phyloP scores from a whole-genome alignment of 2,797 vertebrate genomes.

The Paramormyrops hopkinsi region DNA sequence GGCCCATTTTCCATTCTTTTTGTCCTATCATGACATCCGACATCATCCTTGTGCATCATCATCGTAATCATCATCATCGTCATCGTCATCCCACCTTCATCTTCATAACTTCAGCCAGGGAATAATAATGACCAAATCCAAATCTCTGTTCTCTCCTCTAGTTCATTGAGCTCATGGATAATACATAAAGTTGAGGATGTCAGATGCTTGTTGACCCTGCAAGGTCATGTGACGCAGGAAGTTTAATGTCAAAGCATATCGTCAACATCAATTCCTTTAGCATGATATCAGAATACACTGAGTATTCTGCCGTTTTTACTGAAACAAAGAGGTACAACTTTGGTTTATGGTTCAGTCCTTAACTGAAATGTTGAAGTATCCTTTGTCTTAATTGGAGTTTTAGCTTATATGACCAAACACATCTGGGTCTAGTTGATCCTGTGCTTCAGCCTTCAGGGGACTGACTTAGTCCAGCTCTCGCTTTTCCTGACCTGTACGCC shows the following conservation, averaged over 20 bases:
- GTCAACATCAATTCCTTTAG: neutral
- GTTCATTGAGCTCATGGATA: neutral
- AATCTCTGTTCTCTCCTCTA: neutral
- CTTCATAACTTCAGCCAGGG: neutral
- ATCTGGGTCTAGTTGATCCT: neutral
- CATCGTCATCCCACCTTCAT: neutral
- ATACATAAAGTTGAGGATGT: neutral
- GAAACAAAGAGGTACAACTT: neutral
- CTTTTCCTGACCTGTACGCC: neutral
- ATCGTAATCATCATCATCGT: neutral
- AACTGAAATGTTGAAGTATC: neutral
- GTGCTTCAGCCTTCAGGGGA: neutral
- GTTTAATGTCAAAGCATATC: neutral
- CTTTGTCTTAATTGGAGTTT: neutral
- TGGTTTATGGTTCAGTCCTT: neutral
- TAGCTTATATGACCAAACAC: neutral
- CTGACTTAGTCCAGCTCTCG: neutral
- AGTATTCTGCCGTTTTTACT: neutral
- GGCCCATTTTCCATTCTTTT: neutral
- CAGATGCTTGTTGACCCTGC: neutral
- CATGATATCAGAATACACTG: neutral
- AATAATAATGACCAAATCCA: neutral
- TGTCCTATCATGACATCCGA: neutral
- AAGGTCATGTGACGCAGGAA: neutral
- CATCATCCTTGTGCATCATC: neutral